Evolutionary conservation across 2,797 vertebrate genomes (phyloP).

Genomic region (Pseudochirops cupreus): DNA sequence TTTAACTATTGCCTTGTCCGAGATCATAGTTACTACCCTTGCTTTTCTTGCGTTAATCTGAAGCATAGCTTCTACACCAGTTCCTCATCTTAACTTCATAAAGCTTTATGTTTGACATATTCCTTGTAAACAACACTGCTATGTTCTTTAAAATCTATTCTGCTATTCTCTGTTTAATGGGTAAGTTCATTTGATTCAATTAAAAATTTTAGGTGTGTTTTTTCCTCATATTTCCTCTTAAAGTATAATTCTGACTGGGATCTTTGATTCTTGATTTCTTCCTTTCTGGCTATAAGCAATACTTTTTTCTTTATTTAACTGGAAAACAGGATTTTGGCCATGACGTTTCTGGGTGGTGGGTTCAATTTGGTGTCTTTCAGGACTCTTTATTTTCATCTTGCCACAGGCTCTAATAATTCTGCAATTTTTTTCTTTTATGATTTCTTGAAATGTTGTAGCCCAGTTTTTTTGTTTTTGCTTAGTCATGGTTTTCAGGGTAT

Average conservation of each 20-base stretch:
- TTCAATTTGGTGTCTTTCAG: neutral
- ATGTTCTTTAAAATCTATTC: neutral
- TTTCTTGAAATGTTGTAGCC: neutral
- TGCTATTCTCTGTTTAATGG: neutral
- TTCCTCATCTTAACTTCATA: neutral
- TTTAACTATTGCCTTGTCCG: neutral
- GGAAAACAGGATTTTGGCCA: neutral
- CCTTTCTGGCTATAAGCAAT: neutral
- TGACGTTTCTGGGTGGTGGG: neutral
- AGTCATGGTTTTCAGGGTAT: neutral
- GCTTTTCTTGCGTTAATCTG: neutral
- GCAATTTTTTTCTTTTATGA: neutral
- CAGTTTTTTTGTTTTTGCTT: neutral
- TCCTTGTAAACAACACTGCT: neutral
- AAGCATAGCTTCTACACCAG: neutral
- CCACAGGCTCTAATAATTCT: neutral
- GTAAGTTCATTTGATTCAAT: neutral
- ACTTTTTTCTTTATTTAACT: neutral
- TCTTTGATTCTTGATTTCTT: neutral
- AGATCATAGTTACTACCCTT: neutral
- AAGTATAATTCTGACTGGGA: neutral
- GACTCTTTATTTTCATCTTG: neutral
- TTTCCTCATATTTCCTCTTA: neutral
- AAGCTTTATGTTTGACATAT: neutral
- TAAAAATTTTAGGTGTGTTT: neutral